Evolutionary conservation across 2,797 vertebrate genomes (phyloP), one percentile per base, ranked within the genome.

Genomic region (Eleutherodactylus coqui): DNA sequence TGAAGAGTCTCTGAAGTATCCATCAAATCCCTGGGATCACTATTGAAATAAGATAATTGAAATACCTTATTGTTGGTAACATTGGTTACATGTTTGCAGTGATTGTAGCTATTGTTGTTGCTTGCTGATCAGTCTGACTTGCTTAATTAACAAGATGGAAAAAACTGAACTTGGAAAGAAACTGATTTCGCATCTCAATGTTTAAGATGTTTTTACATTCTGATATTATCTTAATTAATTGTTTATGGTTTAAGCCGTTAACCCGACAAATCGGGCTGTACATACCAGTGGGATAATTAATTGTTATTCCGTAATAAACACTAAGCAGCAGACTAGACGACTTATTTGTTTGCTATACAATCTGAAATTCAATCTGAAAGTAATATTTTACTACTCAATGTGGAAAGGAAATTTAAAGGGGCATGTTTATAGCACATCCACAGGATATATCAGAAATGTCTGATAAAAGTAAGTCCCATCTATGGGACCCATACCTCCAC

Each of bases 91-190:
- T 47, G 45, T 70, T 91, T 92, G 93, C 94, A 93, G 92, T 93
- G 93, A 94, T 93, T 94, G 94, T 92, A 94, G 89, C 92, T 92
- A 88, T 93, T 89, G 89, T 53, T 10, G 90, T 84, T 72, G 8
- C 51, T 62, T 45, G 67, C 41, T 76, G 67, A 84, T 83, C 38
- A 75, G n/a, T 78, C 43, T n/a, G 34, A 62, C 5, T n/a, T 38
- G 67, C 34, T 53, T 87, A 84, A 87, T 87, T 84, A 87, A 84
- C 82, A 80, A 75, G 82, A 43, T 4, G 51, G 55, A 36, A 72
- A 51, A 38, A 49, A 36, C 51, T 29, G 41, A 49, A 32, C 29
- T 80, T 79, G 76, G 76, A 87, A 76, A 43, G 55, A 29, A 83
- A 86, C 60, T 70, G 24, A 45, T 70, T 67, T 19, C 41, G 75